phyloP scores from a whole-genome alignment of 2,888 invertebrate species.

The Euproctis similis region DNA sequence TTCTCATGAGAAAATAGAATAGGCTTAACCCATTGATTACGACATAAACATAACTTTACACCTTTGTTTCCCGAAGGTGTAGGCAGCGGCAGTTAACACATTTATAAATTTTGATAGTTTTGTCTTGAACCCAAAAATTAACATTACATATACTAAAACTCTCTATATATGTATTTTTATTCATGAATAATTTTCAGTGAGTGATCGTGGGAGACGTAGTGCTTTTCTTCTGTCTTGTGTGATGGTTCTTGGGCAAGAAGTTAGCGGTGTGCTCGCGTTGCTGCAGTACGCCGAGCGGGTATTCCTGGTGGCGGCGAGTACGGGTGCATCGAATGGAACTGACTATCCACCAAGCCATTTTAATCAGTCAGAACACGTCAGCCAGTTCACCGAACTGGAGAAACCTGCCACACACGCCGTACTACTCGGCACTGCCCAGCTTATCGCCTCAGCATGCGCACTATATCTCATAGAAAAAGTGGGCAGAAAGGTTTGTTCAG shows the following conservation, averaged over 20 bases:
- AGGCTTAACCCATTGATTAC: too few species aligned
- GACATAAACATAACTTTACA: too few species aligned
- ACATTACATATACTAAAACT: too few species aligned
- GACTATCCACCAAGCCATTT: too few species aligned
- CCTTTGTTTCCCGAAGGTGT: too few species aligned
- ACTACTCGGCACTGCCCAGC: slow-evolving; percentile 40
- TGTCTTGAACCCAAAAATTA: too few species aligned
- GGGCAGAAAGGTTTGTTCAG: slow-evolving; percentile 44
- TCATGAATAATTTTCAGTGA: slow-evolving; percentile 40
- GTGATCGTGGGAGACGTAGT: slow-evolving; percentile 34
- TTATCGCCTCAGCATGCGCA: slow-evolving; percentile 36
- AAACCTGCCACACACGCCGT: slow-evolving; percentile 41
- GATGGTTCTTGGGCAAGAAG: slow-evolving; percentile 51
- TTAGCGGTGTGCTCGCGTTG: slow-evolving; percentile 50
- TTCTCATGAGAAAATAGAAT: too few species aligned
- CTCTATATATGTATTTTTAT: too few species aligned
- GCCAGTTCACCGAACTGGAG: slow-evolving; percentile 11
- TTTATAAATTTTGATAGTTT: too few species aligned
- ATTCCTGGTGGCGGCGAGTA: slow-evolving; percentile 34
- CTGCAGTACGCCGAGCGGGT: slow-evolving; percentile 57
- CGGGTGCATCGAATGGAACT: not conserved
- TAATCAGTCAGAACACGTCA: too few species aligned
- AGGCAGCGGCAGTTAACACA: too few species aligned
- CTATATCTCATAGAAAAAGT: slow-evolving; percentile 47
- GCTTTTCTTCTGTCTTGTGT: slow-evolving; percentile 39